A percentile compares a stretch with the other conserved stretches of the same genome.
Evolutionary conservation across 2,888 invertebrate species (phyloP).

Genomic region (Petrolisthes manimaculis): DNA sequence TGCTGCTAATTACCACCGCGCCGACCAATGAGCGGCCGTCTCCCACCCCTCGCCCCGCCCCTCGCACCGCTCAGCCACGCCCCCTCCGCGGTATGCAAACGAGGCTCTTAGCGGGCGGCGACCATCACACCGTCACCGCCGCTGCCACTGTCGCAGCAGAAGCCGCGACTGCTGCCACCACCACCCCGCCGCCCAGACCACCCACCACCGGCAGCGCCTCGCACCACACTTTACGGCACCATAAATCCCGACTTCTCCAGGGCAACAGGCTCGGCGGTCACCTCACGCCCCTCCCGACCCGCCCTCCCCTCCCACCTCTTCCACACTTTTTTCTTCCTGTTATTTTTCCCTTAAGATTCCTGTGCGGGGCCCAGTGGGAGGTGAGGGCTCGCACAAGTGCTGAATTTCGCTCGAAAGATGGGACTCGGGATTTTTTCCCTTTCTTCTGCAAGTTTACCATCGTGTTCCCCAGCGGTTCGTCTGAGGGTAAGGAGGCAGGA

Average conservation of each 20-base stretch:
- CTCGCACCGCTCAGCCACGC: constrained; percentile 59
- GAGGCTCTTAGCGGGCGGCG: constrained; percentile 64
- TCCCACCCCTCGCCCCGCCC: constrained; percentile 60
- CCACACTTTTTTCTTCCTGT: constrained; percentile 24
- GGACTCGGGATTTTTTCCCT: constrained; percentile 8
- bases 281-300: constrained; percentile 51
- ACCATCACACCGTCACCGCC: constrained; percentile 61
- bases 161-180: constrained; percentile 54
- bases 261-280: constrained; percentile 57
- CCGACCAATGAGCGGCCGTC: constrained; percentile 56
- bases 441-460: constrained; percentile 30
- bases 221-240: constrained; percentile 48
- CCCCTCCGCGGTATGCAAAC: constrained; percentile 64
- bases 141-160: constrained; percentile 62
- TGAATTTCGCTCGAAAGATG: constrained; percentile 27
- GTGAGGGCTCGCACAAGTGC: constrained; percentile 41
- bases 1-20: constrained; percentile 63
- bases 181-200: constrained; percentile 34
- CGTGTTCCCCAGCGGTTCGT: constrained; percentile 39
- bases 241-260: constrained; percentile 57
- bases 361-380: constrained; percentile 14
- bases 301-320: constrained; percentile 32
- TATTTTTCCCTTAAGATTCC: constrained; percentile 38
- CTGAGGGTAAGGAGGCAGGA: constrained; percentile 20
- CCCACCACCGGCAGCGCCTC: constrained; percentile 40